These are phyloP conservation scores for Coptodon bakossiorum DNA, from an alignment of 2,113 vertebrate species.

Conservation along the genomic window DNA sequence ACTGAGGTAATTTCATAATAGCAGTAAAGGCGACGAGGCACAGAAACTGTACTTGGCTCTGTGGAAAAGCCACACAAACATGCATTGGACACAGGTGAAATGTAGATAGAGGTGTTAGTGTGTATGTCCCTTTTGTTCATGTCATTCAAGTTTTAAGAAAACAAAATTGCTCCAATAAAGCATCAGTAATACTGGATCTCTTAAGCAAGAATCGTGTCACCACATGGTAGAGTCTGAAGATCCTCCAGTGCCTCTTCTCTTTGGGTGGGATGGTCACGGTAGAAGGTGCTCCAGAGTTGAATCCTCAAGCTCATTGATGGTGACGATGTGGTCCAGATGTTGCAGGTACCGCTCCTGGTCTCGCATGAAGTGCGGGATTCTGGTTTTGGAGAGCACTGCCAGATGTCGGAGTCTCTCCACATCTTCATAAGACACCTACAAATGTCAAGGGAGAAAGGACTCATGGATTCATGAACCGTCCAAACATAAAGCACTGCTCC, in stretches of 20 bases:
- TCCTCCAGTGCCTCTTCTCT: neutral
- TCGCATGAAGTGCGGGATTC: slow-evolving; percentile 94
- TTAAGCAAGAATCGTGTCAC: neutral
- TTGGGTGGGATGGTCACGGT: slow-evolving; percentile 60
- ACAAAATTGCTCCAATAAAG: neutral
- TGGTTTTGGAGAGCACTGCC: slow-evolving; percentile 74
- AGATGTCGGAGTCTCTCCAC: slow-evolving; percentile 79
- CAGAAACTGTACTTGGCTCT: neutral
- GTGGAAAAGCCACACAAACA: slow-evolving; percentile 8
- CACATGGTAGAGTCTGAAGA: neutral
- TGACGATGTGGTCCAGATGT: slow-evolving; percentile 86
- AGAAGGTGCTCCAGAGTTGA: slow-evolving; percentile 78
- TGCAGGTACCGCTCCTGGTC: slow-evolving; percentile 84
- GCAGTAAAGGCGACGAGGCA: neutral
- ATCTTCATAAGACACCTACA: slow-evolving; percentile 90
- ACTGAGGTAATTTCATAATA: slow-evolving; percentile 49
- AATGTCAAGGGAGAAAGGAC: neutral
- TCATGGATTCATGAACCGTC: neutral
- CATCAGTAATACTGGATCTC: neutral
- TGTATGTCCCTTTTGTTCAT: slow-evolving; percentile 25
- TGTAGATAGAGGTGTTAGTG: slow-evolving; percentile 25
- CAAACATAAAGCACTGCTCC: neutral
- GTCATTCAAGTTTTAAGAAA: slow-evolving; percentile 43
- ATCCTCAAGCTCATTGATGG: slow-evolving; percentile 83
- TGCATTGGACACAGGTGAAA: slow-evolving; percentile 30